Percentiles rank a stretch among this genome's conserved stretches.
These are phyloP conservation scores for Austrofundulus limnaeus DNA, from an alignment of 2,113 vertebrate genomes.

Conservation along the genomic window DNA sequence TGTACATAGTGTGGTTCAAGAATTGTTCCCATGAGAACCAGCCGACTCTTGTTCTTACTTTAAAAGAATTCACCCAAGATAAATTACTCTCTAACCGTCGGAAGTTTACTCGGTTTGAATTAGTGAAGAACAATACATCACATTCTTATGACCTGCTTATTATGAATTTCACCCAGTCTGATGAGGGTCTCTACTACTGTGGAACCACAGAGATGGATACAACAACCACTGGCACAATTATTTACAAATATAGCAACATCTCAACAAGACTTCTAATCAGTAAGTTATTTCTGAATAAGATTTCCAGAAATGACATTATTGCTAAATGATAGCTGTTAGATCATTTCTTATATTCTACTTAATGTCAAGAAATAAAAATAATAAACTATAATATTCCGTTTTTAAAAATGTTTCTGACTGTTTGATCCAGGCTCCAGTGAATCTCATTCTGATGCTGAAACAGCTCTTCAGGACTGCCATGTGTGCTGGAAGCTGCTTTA, in stretches of 20 bases:
- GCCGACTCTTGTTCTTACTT: conserved; percentile 25
- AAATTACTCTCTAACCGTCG: neutral
- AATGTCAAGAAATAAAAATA: too few relatives aligned
- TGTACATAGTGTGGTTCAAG: conserved; percentile 42
- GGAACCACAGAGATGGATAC: neutral
- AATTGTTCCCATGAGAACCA: conserved; percentile 58
- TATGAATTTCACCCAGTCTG: conserved; percentile 29
- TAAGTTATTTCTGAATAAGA: neutral
- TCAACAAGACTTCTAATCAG: neutral
- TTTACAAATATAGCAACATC: neutral
- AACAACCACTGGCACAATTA: neutral
- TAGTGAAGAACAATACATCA: neutral
- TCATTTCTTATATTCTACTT: neutral
- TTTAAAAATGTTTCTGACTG: neutral
- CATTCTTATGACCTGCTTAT: conserved; percentile 37
- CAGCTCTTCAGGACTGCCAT: neutral
- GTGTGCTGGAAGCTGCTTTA: conserved; percentile 41
- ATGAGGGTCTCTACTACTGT: conserved; percentile 57
- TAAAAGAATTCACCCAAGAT: neutral
- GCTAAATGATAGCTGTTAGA: neutral
- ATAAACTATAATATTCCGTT: too few relatives aligned
- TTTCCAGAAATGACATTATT: neutral
- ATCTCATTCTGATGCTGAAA: neutral
- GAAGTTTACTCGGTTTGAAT: neutral
- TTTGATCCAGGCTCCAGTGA: conserved; percentile 22